phyloP scores from a whole-genome alignment of 2,797 vertebrate species.

The Lepilemur septentrionalis region DNA sequence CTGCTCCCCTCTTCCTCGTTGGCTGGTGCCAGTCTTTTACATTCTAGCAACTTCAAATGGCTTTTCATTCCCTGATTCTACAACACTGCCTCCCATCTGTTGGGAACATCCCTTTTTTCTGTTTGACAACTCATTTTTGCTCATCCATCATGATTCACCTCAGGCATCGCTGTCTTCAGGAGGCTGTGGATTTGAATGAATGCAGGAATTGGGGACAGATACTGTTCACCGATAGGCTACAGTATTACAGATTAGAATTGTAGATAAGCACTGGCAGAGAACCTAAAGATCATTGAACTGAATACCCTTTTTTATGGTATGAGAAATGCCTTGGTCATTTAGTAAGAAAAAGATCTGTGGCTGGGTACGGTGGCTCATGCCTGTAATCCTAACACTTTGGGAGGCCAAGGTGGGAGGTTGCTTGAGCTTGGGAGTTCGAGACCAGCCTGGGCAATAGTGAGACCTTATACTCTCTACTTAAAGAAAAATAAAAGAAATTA shows the following conservation, averaged over 20 bases:
- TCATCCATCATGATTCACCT: not conserved
- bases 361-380: too few species aligned
- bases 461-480: too few species aligned
- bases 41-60: not conserved
- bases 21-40: not conserved
- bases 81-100: not conserved
- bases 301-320: not conserved
- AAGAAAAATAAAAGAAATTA: not conserved
- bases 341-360: not conserved
- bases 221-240: not conserved
- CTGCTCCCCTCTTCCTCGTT: not conserved
- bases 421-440: too few species aligned
- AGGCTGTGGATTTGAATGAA: not conserved
- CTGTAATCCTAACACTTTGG: too few species aligned
- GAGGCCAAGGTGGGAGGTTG: too few species aligned
- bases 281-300: not conserved
- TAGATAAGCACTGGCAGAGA: not conserved
- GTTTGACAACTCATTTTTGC: not conserved
- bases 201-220: not conserved
- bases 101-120: not conserved
- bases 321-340: not conserved
- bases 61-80: not conserved
- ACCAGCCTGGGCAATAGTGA: too few species aligned
- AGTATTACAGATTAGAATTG: not conserved
- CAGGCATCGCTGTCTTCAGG: not conserved